Base-by-base conservation (phyloP, 2,113 vertebrate genomes). In the Semicossyphus pulcher region DNA sequence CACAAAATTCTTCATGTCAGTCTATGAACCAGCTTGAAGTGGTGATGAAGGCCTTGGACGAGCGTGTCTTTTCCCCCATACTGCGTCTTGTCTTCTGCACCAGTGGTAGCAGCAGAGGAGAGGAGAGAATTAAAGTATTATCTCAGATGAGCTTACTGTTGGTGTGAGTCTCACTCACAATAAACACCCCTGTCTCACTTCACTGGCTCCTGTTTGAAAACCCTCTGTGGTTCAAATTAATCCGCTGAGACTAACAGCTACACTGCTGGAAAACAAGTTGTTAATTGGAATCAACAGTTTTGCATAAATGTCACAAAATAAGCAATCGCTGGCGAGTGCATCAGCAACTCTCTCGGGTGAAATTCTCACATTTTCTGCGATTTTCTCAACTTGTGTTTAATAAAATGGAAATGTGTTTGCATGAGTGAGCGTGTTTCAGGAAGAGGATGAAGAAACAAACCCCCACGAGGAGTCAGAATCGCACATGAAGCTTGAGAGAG, bases 381-480 rank as follows among this genome's bases (percentile, higher is more conserved):
- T n/a, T 32, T 15, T 56, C 53, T 26, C 47, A 36, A 45, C 20
- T 49, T 58, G 34, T 34, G 32, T 34, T 41, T 16, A 16, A 16
- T 16, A 41, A 16, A 39, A 12, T 5, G 39, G 14, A 16, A 16
- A 4, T 15, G 10, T 39, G 12, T 39, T 14, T 16, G 16, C 5
- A 15, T n/a, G n/a, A n/a, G 12, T 21, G 12, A 15, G 48, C 34
- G 11, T 31, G 5, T 51, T 45, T 18, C n/a, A n/a, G n/a, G n/a
- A n/a, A n/a, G n/a, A n/a, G n/a, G n/a, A n/a, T n/a, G 3, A 62
- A 37, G 51, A 73, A 69, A 36, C 57, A 16, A 59, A 49, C n/a
- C 21, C n/a, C 41, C 11, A 28, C 2, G 45, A 14, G 5, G 18
- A 42, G 63, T 59, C 70, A 56, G 10, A 41, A 36, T 1, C 0